A percentile compares a stretch with the other conserved stretches of the same genome.
Conservation (phyloP, 2,797 vertebrate genomes). For the Pteropus rufus region DNA sequence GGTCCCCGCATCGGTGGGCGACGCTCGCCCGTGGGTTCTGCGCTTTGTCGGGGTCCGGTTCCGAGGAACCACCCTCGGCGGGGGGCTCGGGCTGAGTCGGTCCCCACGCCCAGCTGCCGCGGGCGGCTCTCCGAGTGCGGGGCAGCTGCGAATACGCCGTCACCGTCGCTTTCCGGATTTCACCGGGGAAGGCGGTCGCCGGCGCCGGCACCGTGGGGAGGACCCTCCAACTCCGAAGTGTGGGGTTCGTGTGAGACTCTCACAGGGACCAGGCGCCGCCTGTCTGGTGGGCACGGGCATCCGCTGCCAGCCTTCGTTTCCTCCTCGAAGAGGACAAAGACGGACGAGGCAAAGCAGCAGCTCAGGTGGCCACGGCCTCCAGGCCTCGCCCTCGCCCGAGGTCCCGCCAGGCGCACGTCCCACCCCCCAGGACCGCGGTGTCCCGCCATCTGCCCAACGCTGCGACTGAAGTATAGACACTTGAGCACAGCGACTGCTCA, state of each 20-base stretch:
- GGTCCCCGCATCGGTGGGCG: neutral
- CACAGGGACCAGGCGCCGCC: neutral
- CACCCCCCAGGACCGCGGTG: too few relatives aligned
- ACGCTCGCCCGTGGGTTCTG: neutral
- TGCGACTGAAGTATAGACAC: neutral
- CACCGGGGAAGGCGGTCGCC: slow-evolving; percentile 31
- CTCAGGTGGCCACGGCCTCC: too few relatives aligned
- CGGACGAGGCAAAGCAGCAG: too few relatives aligned
- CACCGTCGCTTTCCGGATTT: slow-evolving; percentile 63
- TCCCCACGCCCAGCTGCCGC: slow-evolving; percentile 25
- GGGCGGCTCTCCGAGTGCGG: slow-evolving; percentile 37
- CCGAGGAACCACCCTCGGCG: neutral
- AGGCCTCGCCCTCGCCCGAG: too few relatives aligned
- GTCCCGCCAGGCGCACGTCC: too few relatives aligned
- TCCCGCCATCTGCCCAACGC: neutral
- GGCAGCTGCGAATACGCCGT: slow-evolving; percentile 26
- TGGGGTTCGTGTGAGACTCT: neutral
- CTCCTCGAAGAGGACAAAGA: neutral
- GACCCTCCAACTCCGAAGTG: too few relatives aligned
- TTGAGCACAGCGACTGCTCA: neutral
- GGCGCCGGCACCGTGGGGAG: too few relatives aligned
- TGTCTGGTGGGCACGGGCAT: neutral
- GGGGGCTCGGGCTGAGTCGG: neutral
- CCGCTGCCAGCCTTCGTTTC: neutral
- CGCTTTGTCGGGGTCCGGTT: slow-evolving; percentile 42